Base-by-base conservation (phyloP, 2,113 vertebrate genomes). In the Ctenodactylus gundi region DNA sequence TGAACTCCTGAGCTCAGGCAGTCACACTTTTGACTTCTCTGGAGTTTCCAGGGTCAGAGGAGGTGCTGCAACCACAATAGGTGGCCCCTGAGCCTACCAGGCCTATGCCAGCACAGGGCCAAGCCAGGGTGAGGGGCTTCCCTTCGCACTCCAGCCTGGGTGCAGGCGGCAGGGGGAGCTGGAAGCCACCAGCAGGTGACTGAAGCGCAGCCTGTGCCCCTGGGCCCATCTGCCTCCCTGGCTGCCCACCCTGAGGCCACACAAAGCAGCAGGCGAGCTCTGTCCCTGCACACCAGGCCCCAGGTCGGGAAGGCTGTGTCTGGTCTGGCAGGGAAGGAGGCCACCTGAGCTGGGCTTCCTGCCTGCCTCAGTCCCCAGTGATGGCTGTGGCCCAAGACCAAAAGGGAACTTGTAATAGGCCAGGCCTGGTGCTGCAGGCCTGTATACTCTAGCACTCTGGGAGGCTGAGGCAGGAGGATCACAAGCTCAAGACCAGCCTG, bases 401-500 rank as follows among this genome's bases (percentile, higher is more conserved):
- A 88, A 94, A 68, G 72, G 95, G 65, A 95, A 96, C 86, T 77
- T 51, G 72, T 1, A 15, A 73, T n/a, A n/a, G n/a, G n/a, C n/a
- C n/a, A n/a, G n/a, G n/a, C n/a, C n/a, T n/a, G n/a, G n/a, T n/a
- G n/a, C n/a, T n/a, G n/a, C n/a, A n/a, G n/a, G n/a, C n/a, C n/a
- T n/a, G n/a, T n/a, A n/a, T n/a, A n/a, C n/a, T n/a, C n/a, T n/a
- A n/a, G n/a, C n/a, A n/a, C n/a, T n/a, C n/a, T n/a, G n/a, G n/a
- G n/a, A n/a, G n/a, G n/a, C n/a, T n/a, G n/a, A n/a, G n/a, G n/a
- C n/a, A n/a, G n/a, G n/a, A n/a, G n/a, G n/a, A n/a, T n/a, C n/a
- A n/a, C n/a, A n/a, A n/a, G n/a, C n/a, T n/a, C n/a, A n/a, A n/a
- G n/a, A n/a, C n/a, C n/a, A n/a, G n/a, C n/a, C n/a, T n/a, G n/a